A percentile compares a stretch with the other conserved stretches of the same genome.
Evolutionary conservation across 2,797 vertebrate genomes (phyloP).

Genomic region (Momotus momota): DNA sequence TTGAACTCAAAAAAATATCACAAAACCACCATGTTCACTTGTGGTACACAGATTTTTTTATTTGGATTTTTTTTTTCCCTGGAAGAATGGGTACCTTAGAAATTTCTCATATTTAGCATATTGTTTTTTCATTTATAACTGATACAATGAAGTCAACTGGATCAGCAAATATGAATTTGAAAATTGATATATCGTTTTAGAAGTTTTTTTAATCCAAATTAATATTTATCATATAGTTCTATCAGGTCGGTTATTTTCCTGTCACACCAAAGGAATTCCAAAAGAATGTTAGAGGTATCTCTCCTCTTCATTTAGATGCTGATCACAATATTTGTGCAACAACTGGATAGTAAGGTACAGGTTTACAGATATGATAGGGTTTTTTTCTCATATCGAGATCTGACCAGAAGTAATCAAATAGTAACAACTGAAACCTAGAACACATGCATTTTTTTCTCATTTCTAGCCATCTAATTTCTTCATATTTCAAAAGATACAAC

Average conservation of each 20-base stretch:
- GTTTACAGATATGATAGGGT: fast-evolving
- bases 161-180: background rate
- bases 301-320: background rate
- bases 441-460: background rate
- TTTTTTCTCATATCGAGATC: background rate
- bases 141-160: background rate
- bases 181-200: background rate
- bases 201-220: background rate
- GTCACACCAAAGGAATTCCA: background rate
- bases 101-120: background rate
- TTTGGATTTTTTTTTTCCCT: background rate
- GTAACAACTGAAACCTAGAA: background rate
- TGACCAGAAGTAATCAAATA: background rate
- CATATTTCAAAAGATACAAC: background rate
- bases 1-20: background rate
- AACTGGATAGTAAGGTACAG: background rate
- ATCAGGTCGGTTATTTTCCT: background rate
- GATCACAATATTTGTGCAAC: background rate
- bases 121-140: background rate
- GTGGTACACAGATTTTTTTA: background rate
- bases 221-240: background rate
- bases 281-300: background rate
- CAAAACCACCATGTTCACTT: background rate
- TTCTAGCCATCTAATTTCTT: background rate
- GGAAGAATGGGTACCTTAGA: background rate